These are phyloP conservation scores for Harlomillsia oculata DNA, from an alignment of 1,140 invertebrate species.

Conservation along the genomic window DNA sequence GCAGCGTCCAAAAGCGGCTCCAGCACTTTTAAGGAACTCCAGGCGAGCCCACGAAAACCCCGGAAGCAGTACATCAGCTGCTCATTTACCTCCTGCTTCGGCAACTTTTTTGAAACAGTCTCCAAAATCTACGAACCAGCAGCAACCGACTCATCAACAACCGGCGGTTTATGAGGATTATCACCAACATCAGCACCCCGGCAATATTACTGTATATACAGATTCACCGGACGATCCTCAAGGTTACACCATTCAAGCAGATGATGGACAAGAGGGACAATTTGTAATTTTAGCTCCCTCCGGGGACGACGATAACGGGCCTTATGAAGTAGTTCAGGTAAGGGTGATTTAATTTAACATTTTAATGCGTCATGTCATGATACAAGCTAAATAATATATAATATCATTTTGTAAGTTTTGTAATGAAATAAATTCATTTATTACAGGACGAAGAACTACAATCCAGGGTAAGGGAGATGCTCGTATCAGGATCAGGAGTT, in stretches of 20 bases:
- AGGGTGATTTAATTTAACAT: no score
- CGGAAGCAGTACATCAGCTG: conserved; percentile 7
- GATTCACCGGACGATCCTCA: background rate
- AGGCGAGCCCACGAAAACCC: background rate
- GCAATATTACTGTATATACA: background rate
- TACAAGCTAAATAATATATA: no score
- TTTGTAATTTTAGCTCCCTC: background rate
- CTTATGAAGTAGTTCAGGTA: background rate
- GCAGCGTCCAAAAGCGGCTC: background rate
- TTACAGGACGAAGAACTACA: no score
- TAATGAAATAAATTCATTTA: no score
- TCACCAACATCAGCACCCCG: background rate
- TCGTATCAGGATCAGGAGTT: no score
- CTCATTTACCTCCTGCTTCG: conserved; percentile 1
- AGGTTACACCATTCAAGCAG: background rate
- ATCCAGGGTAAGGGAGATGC: no score
- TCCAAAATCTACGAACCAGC: background rate
- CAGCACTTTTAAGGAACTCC: background rate
- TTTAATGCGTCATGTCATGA: no score
- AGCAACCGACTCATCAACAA: background rate
- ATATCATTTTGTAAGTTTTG: no score
- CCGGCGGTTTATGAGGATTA: background rate
- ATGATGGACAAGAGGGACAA: background rate
- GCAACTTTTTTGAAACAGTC: conserved; percentile 1
- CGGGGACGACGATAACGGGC: background rate